These are phyloP conservation scores for Rhinoraja longicauda DNA, from an alignment of 2,797 vertebrate genomes.

Conservation along the genomic window DNA sequence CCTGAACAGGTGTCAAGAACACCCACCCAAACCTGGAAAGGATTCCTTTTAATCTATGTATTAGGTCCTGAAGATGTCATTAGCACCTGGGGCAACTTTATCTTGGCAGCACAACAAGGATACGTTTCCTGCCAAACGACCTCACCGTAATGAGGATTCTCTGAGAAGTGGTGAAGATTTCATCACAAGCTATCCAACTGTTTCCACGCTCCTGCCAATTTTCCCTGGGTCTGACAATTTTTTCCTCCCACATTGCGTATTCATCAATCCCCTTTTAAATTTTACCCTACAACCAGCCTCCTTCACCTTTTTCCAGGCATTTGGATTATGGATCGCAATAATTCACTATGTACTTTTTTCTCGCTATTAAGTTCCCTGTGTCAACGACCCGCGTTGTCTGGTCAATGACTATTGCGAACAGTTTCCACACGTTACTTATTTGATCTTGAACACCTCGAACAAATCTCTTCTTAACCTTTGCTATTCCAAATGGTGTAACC, in stretches of 20 bases:
- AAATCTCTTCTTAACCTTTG: neutral
- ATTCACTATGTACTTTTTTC: neutral
- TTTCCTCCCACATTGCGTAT: neutral
- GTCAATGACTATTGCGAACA: neutral
- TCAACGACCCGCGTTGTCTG: neutral
- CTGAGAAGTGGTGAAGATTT: no score
- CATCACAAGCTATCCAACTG: no score
- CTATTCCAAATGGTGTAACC: neutral
- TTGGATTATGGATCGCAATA: neutral
- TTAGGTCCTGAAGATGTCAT: neutral
- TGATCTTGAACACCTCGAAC: neutral
- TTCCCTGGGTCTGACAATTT: neutral
- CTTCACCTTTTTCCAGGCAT: neutral
- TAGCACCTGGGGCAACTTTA: neutral
- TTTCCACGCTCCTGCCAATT: neutral
- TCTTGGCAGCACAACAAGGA: neutral
- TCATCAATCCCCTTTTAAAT: constrained; percentile 14
- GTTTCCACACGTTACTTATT: neutral
- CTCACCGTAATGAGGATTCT: no score
- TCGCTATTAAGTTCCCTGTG: neutral
- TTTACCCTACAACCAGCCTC: neutral
- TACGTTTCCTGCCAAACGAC: neutral
- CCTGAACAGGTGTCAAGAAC: neutral
- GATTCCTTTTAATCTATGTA: neutral
- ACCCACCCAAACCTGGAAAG: neutral